A percentile compares a stretch with the other conserved stretches of the same genome.
phyloP scores from a whole-genome alignment of 2,888 invertebrate species.

The Agyllia agylla region DNA sequence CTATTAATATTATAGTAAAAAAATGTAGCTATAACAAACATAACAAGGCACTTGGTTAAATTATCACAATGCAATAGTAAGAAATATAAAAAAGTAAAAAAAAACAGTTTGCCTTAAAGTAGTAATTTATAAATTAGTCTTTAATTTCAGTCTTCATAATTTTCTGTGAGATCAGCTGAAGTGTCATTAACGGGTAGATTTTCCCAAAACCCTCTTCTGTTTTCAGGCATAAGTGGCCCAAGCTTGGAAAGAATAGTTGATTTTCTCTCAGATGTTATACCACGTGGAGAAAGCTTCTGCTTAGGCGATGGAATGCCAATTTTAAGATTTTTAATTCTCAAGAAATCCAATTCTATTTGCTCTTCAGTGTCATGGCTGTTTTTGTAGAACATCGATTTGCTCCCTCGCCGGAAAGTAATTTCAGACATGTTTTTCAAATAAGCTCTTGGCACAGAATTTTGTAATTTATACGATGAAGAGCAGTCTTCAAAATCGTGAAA shows the following conservation, averaged over 20 bases:
- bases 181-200: constrained; percentile 37
- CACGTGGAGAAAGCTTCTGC: neutral
- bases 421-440: neutral
- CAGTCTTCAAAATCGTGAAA: neutral
- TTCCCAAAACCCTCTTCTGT: constrained; percentile 47
- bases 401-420: neutral
- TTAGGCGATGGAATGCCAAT: neutral
- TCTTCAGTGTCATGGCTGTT: neutral
- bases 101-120: neutral
- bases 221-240: constrained; percentile 44
- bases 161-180: constrained; percentile 12
- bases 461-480: neutral
- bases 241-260: constrained; percentile 12
- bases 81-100: neutral
- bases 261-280: neutral
- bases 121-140: neutral
- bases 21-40: neutral
- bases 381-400: neutral
- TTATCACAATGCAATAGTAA: neutral
- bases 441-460: neutral
- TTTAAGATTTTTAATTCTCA: constrained; percentile 1
- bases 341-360: neutral
- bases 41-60: constrained; percentile 8
- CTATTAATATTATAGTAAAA: constrained; percentile 1
- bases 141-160: neutral